Base-by-base conservation (phyloP, 1,140 invertebrate genomes). In the Atopsyche davidsoni region DNA sequence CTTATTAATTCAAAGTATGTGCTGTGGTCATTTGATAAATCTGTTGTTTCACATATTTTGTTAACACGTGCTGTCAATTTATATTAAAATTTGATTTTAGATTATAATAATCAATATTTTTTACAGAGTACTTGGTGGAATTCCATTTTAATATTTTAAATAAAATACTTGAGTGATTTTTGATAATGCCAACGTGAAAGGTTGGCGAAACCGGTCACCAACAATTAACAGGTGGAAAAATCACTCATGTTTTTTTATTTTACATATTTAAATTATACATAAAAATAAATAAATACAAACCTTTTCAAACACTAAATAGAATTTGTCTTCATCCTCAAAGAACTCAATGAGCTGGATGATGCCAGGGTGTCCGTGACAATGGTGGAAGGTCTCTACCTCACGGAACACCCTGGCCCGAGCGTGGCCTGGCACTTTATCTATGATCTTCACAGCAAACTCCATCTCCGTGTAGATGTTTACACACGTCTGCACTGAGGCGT, bases 301-400 rank as follows among this genome's bases (percentile, higher is more conserved):
- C 75, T 97, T 98, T 74, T 98, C 94, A 75, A 98, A 98, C 55
- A 98, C 92, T 68, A 98, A 81, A 73, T 96, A 98, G 69, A 97
- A 98, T 68, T 85, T 87, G 68, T 95, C 89, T 57, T 93, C 87
- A 76, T 96, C 95, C 72, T 98, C 93, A 73, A 96, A 96, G 75
- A 94, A 96, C 70, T 97, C 93, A 60, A 92, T 86, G 64, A 99
- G 80, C 72, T 98, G 93, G 65, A 98, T 90, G 69, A 98, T 97
- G 69, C 97, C 95, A 17, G 89, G 85, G 75, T 98, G 93, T 54
- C 89, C 91, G 68, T 92, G 86, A 72, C 94, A 98, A 72, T 97
- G 88, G 73, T 96, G 90, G 79, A 98, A 98, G 57, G 93, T 97
- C 75, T 99, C 94, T 59, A 99, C 92, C 73, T 99, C 96, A 53